phyloP scores from a whole-genome alignment of 1,140 invertebrate species.

The Panagrolaimus sp. region DNA sequence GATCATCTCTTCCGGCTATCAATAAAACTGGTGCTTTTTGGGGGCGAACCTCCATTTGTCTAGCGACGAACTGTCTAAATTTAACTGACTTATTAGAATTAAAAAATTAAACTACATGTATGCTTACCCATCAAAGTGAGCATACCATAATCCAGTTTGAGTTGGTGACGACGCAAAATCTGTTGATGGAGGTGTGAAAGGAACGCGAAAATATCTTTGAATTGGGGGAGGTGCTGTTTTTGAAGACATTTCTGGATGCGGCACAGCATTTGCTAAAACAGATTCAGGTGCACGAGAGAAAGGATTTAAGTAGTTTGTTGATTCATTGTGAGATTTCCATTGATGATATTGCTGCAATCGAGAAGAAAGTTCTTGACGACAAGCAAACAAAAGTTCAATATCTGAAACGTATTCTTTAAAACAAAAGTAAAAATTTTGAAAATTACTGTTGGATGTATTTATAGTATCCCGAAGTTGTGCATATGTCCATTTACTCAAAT shows the following conservation, averaged over 20 bases:
- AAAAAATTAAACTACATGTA: too few relatives aligned
- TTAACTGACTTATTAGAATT: too few relatives aligned
- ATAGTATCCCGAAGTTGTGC: slow-evolving; percentile 19
- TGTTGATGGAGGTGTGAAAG: background rate
- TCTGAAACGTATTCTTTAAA: slow-evolving; percentile 14
- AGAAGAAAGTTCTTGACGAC: slow-evolving; percentile 24
- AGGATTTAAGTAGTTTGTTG: background rate
- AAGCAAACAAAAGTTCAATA: slow-evolving; percentile 22
- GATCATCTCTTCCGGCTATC: slow-evolving; percentile 85
- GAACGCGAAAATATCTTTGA: slow-evolving; percentile 5
- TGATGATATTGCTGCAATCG: slow-evolving; percentile 17
- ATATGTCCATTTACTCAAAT: slow-evolving; percentile 19
- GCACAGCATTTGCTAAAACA: background rate
- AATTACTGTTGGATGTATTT: slow-evolving; percentile 20
- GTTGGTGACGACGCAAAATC: background rate
- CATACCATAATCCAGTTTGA: slow-evolving; percentile 82
- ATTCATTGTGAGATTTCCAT: slow-evolving; percentile 4
- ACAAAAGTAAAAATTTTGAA: background rate
- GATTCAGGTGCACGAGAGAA: background rate
- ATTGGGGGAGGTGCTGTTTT: background rate
- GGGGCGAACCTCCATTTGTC: slow-evolving; percentile 94
- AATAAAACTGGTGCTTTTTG: slow-evolving; percentile 81
- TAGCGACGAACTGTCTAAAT: slow-evolving; percentile 87
- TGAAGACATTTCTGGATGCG: background rate
- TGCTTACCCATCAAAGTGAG: slow-evolving; percentile 95